A percentile compares a stretch with the other conserved stretches of the same genome.
phyloP scores from a whole-genome alignment of 1,140 invertebrate genomes.

The Brachionus asplanchnoidis region DNA sequence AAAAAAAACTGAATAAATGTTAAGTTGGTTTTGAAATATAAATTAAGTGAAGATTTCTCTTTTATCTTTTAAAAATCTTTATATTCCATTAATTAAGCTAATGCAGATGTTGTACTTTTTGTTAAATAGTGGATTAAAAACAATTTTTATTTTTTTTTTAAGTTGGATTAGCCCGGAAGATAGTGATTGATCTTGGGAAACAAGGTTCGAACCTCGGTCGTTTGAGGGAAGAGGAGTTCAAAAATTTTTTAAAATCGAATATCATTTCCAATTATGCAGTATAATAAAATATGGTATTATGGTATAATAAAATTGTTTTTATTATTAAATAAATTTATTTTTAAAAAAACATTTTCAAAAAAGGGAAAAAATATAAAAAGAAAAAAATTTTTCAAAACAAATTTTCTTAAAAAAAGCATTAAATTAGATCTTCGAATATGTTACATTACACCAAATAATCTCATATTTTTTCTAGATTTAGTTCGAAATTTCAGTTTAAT shows the following conservation, averaged over 20 bases:
- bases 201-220: neutral
- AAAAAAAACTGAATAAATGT: neutral
- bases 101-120: neutral
- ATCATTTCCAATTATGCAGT: neutral
- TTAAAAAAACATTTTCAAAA: neutral
- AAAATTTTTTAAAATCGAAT: neutral
- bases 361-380: neutral
- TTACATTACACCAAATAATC: neutral
- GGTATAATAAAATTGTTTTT: neutral
- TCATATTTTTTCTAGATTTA: too few species aligned
- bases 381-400: neutral
- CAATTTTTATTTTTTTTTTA: neutral
- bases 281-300: neutral
- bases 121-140: neutral
- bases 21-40: neutral
- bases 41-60: neutral
- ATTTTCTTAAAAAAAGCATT: neutral
- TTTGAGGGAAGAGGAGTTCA: neutral
- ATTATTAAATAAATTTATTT: neutral
- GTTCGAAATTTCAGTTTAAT: too few species aligned
- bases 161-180: too few species aligned
- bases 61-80: neutral
- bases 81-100: neutral
- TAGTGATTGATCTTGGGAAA: neutral
- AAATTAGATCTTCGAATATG: neutral